Evolutionary conservation across 2,797 vertebrate genomes (phyloP), one percentile per base, ranked within the genome.

Genomic region (Intellagama lesueurii): DNA sequence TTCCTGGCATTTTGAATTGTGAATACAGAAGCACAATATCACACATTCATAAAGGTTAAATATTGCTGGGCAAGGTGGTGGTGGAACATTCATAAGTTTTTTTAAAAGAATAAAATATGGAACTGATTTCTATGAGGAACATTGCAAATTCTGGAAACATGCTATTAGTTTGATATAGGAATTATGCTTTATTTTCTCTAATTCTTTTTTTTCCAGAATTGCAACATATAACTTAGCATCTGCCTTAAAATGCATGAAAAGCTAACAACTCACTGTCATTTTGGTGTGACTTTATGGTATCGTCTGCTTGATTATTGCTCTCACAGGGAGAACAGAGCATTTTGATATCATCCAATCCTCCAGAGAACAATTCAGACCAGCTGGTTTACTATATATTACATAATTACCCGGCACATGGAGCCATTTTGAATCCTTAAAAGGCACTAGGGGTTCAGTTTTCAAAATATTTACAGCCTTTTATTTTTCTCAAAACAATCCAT

Each of bases 381-480:
- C 97, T 97, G 96, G 93, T 96, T 94, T 96, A 96, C 96, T 96
- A 95, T 96, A 95, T 96, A 96, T 97, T 97, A 95, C 92, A 94
- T 96, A 97, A 97, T 97, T 97, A 96, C 87, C 73, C 95, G 94
- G 96, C 95, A 94, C 91, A 91, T 32, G 0, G 91, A 85, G 90
- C 94, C 76, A 5, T 96, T 97, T 96, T 95, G 94, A 96, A 96
- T 97, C 94, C 95, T 96, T 96, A 97, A 96, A 95, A 97, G 96
- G 93, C 97, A 96, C 96, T 90, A 89, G 96, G 96, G 96, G 93
- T 95, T 95, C 93, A 97, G 96, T 97, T 97, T 95, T 96, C 96
- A 97, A 97, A 97, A 97, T 97, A 97, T 97, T 97, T 97, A 97
- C 96, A 95, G 95, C 95, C 90, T 95, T 97, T 97, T 97, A 96